Evolutionary conservation across 2,797 vertebrate species (phyloP).

Genomic region (Lepus oiostolus): DNA sequence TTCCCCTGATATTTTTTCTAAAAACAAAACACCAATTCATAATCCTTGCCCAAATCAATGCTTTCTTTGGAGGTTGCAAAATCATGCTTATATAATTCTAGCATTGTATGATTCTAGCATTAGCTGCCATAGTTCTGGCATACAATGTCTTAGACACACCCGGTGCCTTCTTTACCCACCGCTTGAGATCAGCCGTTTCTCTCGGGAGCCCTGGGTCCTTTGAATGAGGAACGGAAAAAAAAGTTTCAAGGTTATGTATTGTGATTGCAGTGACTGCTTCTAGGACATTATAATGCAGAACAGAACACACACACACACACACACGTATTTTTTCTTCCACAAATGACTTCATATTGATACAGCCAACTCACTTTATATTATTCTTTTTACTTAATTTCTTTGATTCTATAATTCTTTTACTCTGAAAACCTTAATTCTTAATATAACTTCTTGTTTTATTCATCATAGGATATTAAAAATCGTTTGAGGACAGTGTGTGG

Average conservation of each 20-base stretch:
- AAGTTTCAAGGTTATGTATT: slow-evolving; percentile 22
- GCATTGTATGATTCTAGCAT: slow-evolving; percentile 50
- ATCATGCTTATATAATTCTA: slow-evolving; percentile 55
- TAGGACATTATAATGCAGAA: slow-evolving; percentile 62
- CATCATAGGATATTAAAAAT: slow-evolving; percentile 40
- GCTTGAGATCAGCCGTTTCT: slow-evolving; percentile 31
- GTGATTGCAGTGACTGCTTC: slow-evolving; percentile 10
- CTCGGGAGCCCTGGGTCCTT: slow-evolving; percentile 38
- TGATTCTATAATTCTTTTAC: slow-evolving; percentile 65
- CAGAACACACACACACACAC: neutral
- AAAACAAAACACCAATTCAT: slow-evolving; percentile 14
- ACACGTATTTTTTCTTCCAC: neutral
- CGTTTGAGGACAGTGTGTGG: neutral
- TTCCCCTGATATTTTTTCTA: neutral
- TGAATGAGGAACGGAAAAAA: slow-evolving; percentile 43
- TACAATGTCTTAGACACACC: slow-evolving; percentile 33
- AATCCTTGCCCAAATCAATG: slow-evolving; percentile 32
- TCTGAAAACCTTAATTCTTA: slow-evolving; percentile 56
- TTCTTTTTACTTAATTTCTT: slow-evolving; percentile 21
- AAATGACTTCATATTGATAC: slow-evolving; percentile 48
- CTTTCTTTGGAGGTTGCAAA: slow-evolving; percentile 66
- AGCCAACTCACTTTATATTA: slow-evolving; percentile 55
- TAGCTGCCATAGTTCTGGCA: slow-evolving; percentile 49
- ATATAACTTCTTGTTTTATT: slow-evolving; percentile 44
- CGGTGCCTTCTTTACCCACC: slow-evolving; percentile 22